These are phyloP conservation scores for Macrostomum cliftonense DNA, from an alignment of 2,888 invertebrate genomes.

Conservation along the genomic window DNA sequence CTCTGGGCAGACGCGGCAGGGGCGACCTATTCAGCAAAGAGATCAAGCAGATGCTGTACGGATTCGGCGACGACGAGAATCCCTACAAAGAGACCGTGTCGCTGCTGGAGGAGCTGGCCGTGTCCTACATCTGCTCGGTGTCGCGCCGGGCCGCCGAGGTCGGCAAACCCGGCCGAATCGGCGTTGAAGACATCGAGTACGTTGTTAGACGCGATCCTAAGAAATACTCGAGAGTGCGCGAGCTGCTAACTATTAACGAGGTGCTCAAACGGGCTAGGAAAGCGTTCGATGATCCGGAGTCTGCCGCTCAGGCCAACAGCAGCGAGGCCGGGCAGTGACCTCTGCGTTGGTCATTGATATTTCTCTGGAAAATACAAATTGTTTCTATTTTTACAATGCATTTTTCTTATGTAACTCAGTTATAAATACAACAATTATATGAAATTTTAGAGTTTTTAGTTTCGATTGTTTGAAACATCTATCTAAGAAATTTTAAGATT, in stretches of 20 bases:
- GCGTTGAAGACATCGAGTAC: slow-evolving; percentile 91
- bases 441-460: no score
- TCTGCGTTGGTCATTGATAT: no score
- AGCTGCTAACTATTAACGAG: slow-evolving; percentile 90
- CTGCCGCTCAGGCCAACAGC: slow-evolving; percentile 57
- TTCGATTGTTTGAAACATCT: no score
- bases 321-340: slow-evolving; percentile 19
- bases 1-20: no score
- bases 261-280: slow-evolving; percentile 93
- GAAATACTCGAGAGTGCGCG: slow-evolving; percentile 91
- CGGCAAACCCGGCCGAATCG: slow-evolving; percentile 80
- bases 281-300: slow-evolving; percentile 57
- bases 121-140: slow-evolving; percentile 66
- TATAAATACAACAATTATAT: no score
- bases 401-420: no score
- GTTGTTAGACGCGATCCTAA: slow-evolving; percentile 80
- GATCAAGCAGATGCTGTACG: slow-evolving; percentile 68
- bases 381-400: no score
- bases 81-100: slow-evolving; percentile 97
- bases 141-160: slow-evolving; percentile 72
- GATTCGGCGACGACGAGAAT: slow-evolving; percentile 96
- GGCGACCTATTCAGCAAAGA: no score
- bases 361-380: no score
- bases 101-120: slow-evolving; percentile 81
- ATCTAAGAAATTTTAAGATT: no score